Evolutionary conservation across 2,888 invertebrate genomes (phyloP).

Genomic region (Julus scandinavius): DNA sequence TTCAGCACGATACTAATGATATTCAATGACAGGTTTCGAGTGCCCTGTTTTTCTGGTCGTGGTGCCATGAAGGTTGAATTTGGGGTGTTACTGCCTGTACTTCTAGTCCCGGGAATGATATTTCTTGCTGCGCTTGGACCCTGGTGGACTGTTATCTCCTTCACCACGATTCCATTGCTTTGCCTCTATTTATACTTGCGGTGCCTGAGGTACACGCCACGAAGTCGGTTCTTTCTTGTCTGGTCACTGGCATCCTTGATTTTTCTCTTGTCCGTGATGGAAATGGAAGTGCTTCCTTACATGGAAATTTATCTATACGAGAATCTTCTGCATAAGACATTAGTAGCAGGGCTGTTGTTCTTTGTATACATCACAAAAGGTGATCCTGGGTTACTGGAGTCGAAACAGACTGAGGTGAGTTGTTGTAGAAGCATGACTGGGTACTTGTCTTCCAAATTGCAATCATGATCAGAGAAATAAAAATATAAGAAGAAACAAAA

Average conservation of each 20-base stretch:
- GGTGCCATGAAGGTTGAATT: constrained; percentile 37
- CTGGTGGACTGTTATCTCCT: constrained; percentile 51
- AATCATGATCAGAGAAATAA: too few species aligned
- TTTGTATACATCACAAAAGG: constrained; percentile 49
- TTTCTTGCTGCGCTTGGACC: constrained; percentile 48
- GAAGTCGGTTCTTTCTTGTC: constrained; percentile 46
- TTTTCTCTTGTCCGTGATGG: constrained; percentile 49
- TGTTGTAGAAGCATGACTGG: too few species aligned
- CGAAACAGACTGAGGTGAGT: not conserved
- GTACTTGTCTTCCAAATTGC: too few species aligned
- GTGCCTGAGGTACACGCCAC: constrained; percentile 4
- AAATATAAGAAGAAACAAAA: too few species aligned
- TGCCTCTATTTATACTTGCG: not conserved
- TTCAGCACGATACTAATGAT: not conserved
- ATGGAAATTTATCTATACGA: constrained; percentile 51
- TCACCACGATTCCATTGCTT: constrained; percentile 34
- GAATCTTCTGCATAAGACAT: constrained; percentile 50
- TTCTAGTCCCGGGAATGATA: constrained; percentile 52
- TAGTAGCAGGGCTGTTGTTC: not conserved
- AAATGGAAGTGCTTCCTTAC: constrained; percentile 53
- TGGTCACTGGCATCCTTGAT: constrained; percentile 46
- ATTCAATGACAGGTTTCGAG: constrained; percentile 12
- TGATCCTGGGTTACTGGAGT: constrained; percentile 47
- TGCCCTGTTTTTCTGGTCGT: constrained; percentile 47
- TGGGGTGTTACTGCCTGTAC: constrained; percentile 39